Conservation (phyloP, 2,888 invertebrate genomes). For the Thyatira batis region DNA sequence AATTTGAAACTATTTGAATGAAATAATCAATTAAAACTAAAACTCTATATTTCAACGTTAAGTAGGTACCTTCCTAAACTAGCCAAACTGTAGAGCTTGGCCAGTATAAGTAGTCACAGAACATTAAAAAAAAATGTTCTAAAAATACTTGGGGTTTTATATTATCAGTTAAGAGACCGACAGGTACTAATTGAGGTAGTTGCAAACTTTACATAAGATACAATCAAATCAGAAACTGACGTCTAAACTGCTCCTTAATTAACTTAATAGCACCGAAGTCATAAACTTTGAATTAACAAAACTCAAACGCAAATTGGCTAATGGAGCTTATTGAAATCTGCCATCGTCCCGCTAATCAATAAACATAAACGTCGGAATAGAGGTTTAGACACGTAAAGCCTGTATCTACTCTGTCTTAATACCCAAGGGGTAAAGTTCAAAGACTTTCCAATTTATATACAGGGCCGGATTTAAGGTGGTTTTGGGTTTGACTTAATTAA, state of each 20-base stretch:
- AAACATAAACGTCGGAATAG: constrained; percentile 74
- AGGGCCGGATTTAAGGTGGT: constrained; percentile 38
- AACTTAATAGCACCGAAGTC: constrained; percentile 54
- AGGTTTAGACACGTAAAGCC: constrained; percentile 64
- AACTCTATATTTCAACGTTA: too few species aligned
- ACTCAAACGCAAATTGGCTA: constrained; percentile 73
- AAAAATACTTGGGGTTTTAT: too few species aligned
- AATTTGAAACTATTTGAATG: too few species aligned
- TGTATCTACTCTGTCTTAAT: constrained; percentile 49
- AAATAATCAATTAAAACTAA: too few species aligned
- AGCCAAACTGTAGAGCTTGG: too few species aligned
- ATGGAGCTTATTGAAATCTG: constrained; percentile 75
- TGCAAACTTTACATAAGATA: constrained; percentile 24
- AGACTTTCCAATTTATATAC: constrained; percentile 63
- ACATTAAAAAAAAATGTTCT: too few species aligned
- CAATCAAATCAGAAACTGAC: constrained; percentile 26
- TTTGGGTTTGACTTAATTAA: background rate
- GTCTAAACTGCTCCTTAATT: constrained; percentile 52
- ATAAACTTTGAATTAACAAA: constrained; percentile 64
- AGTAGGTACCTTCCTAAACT: too few species aligned
- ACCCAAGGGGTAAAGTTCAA: constrained; percentile 68
- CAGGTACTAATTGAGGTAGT: background rate
- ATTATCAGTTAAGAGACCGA: background rate
- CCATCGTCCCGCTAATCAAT: constrained; percentile 69
- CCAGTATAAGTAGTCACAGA: too few species aligned